These are phyloP conservation scores for Popillia japonica DNA, from an alignment of 1,140 invertebrate species.

Conservation along the genomic window DNA sequence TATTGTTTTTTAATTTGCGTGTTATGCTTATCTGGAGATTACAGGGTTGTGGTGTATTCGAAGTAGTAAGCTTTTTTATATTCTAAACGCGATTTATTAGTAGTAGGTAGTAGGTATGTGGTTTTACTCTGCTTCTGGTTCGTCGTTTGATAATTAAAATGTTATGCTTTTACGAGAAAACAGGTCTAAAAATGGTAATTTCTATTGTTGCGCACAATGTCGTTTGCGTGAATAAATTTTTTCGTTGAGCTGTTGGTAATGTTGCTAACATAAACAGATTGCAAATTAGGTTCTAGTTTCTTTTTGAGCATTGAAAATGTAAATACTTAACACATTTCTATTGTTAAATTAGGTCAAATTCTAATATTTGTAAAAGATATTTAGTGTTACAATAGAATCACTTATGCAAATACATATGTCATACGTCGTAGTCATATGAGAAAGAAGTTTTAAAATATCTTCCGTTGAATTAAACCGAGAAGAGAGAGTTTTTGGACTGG, in stretches of 20 bases:
- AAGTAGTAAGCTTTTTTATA: neutral
- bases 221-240: neutral
- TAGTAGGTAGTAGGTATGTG: no score
- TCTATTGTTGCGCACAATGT: neutral
- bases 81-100: neutral
- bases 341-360: neutral
- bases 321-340: slow-evolving; percentile 1
- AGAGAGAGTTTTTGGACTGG: no score
- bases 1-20: slow-evolving; percentile 17
- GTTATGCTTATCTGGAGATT: neutral
- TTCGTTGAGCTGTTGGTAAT: neutral
- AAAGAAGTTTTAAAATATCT: no score
- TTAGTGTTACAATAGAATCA: neutral
- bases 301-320: neutral
- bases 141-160: neutral
- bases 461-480: no score
- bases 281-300: neutral
- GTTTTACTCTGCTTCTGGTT: neutral
- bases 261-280: neutral
- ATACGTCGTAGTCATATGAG: no score
- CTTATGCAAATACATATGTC: neutral
- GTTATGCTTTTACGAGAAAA: neutral
- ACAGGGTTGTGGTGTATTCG: neutral
- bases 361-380: neutral
- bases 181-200: slow-evolving; percentile 6